Evolutionary conservation across 53 echinoderm and acorn worm genomes (phyloP).

Genomic region (Echinometra lucunter): DNA sequence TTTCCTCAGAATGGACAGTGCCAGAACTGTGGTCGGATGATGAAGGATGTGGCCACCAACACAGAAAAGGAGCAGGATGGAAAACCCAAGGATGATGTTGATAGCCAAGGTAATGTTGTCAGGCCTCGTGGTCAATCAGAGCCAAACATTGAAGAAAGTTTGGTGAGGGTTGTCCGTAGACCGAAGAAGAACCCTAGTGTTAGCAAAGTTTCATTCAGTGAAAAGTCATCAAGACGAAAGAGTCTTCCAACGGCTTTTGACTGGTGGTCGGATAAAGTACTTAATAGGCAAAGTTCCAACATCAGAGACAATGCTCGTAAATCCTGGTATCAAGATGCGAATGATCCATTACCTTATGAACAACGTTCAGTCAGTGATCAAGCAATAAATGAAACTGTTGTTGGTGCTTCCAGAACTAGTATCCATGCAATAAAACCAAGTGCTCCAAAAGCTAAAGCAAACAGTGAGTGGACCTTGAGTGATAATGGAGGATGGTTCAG

Average conservation of each 20-base stretch:
- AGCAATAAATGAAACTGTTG: constrained; percentile 12
- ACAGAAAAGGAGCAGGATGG: constrained; percentile 11
- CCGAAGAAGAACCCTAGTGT: neutral
- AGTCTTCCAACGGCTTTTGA: constrained; percentile 61
- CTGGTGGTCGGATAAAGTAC: constrained; percentile 64
- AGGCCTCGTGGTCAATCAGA: neutral
- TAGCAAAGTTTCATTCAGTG: constrained; percentile 1
- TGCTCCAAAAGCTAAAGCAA: neutral
- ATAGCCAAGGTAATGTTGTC: neutral
- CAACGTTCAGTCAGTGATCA: constrained; percentile 61
- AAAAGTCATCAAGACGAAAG: constrained; percentile 35
- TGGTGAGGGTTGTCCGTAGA: neutral
- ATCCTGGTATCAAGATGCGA: constrained; percentile 35
- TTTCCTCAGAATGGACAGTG: constrained; percentile 60
- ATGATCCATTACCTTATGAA: neutral
- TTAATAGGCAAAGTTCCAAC: constrained; percentile 56
- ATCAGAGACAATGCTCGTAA: constrained; percentile 52
- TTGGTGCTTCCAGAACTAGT: constrained; percentile 12
- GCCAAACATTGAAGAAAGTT: neutral
- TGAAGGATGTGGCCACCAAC: constrained; percentile 67
- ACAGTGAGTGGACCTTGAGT: constrained; percentile 25
- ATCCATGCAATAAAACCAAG: neutral
- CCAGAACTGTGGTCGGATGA: constrained; percentile 54
- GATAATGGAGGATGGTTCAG: constrained; percentile 30
- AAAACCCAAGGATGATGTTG: neutral